Evolutionary conservation across 2,888 invertebrate genomes (phyloP), one percentile per base, ranked within the genome.

Genomic region (Apomyelois bistriatella): DNA sequence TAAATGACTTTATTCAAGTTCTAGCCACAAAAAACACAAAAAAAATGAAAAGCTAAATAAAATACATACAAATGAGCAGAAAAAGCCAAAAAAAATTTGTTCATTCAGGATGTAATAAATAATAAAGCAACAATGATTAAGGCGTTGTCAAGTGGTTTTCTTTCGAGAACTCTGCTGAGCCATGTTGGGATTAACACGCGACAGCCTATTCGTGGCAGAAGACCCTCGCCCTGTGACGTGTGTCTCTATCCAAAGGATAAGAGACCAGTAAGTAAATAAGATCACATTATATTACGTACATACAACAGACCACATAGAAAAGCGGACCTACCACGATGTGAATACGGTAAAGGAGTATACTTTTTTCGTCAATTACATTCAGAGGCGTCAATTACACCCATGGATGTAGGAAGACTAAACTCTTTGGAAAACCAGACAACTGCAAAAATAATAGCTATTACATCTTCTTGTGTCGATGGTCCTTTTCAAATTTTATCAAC

Each of bases 171-270:
- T 16, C 10, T 52, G 12, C 16, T 50, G 10, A 16, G 8, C 9
- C 52, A 35, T 10, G 10, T 43, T n/a, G 35, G 43, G 9, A 1
- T 22, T 3, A 13, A 22, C 15, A 13, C 43, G 15, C 9, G 12
- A 12, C 28, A 42, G 43, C 49, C 40, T 1, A 15, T 52, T n/a
- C 51, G 73, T 38, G 70, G 65, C 51, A 58, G 72, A 48, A 72
- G 58, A 51, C 65, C 64, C 4, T 79, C 76, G 3, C 57, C 68
- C 1, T 82, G 82, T 54, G 71, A 79, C 48, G 54, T 59, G 1
- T 70, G 69, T 50, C 48, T 62, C 13, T 53, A 15, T 3, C 59
- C 70, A 9, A 59, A 61, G 0, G 71, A 75, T 2, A 73, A 68
- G 52, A 79, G 57, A 66, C 78, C 82, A 58, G 85, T 85, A 60